A percentile compares a stretch with the other conserved stretches of the same genome.
Conservation (phyloP, 1,140 invertebrate genomes). For the Brachystomella parvula region DNA sequence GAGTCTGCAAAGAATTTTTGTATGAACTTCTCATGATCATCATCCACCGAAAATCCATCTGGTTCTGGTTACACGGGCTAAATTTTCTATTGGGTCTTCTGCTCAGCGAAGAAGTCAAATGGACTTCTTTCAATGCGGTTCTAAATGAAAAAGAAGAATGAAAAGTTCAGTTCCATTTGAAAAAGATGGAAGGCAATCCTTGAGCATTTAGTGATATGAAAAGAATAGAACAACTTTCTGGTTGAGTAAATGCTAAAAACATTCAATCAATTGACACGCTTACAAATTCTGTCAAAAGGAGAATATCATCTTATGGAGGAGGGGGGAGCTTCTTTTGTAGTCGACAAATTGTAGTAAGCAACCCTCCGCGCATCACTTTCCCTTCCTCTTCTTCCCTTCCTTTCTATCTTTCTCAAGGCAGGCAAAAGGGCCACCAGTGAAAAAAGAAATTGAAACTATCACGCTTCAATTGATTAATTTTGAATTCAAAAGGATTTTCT, state of each 20-base stretch:
- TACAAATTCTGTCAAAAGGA: constrained; percentile 12
- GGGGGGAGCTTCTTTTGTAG: neutral
- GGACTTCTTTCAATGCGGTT: neutral
- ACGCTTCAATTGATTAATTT: constrained; percentile 10
- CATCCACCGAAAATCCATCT: neutral
- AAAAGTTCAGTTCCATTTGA: neutral
- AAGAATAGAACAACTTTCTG: constrained; percentile 36
- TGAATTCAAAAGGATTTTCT: neutral
- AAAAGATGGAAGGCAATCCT: neutral
- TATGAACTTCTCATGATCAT: neutral
- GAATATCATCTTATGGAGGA: constrained; percentile 2
- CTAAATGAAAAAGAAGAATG: constrained; percentile 5
- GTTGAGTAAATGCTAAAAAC: constrained; percentile 25
- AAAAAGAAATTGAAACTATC: neutral
- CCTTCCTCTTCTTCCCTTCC: neutral
- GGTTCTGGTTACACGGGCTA: neutral
- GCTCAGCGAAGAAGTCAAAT: neutral
- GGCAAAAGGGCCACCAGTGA: neutral
- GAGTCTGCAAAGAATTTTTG: neutral
- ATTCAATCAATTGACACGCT: constrained; percentile 36
- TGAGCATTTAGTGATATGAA: constrained; percentile 21
- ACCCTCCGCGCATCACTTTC: constrained; percentile 1
- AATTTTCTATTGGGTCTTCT: neutral
- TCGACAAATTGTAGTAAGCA: too few relatives aligned
- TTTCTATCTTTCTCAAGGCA: neutral